Percentiles rank a stretch among this genome's conserved stretches.
Evolutionary conservation across 2,797 vertebrate genomes (phyloP).

Genomic region (Phoeniculus purpureus): DNA sequence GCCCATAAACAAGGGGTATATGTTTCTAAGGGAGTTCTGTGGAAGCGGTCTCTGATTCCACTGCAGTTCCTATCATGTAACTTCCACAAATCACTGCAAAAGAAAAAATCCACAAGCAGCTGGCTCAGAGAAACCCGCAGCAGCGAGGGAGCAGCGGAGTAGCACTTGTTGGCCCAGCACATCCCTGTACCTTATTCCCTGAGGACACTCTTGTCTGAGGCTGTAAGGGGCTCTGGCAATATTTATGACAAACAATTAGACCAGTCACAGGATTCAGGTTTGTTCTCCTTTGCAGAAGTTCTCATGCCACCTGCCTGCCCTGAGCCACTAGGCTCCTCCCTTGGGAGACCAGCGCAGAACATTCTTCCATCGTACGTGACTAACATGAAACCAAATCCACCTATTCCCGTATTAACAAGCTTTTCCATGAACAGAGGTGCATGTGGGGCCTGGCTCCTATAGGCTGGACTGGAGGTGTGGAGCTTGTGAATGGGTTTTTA

Average conservation of each 20-base stretch:
- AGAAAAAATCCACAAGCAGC: neutral
- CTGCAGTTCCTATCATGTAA: neutral
- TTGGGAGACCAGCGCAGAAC: neutral
- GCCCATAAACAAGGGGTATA: neutral
- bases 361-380: accelerated
- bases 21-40: neutral
- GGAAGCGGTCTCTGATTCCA: neutral
- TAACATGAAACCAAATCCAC: neutral
- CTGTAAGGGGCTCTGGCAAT: neutral
- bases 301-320: neutral
- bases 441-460: neutral
- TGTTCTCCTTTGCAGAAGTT: neutral
- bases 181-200: neutral
- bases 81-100: slow-evolving; percentile 18
- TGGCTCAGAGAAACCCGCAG: neutral
- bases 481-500: neutral
- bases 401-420: neutral
- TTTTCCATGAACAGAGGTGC: neutral
- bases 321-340: neutral
- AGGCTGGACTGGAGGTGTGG: neutral
- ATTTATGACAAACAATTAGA: neutral
- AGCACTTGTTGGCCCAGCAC: neutral
- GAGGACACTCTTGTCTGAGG: neutral
- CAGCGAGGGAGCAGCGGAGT: neutral
- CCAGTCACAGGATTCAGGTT: neutral